phyloP scores from a whole-genome alignment of 2,888 invertebrate species.

The Serripes groenlandicus region DNA sequence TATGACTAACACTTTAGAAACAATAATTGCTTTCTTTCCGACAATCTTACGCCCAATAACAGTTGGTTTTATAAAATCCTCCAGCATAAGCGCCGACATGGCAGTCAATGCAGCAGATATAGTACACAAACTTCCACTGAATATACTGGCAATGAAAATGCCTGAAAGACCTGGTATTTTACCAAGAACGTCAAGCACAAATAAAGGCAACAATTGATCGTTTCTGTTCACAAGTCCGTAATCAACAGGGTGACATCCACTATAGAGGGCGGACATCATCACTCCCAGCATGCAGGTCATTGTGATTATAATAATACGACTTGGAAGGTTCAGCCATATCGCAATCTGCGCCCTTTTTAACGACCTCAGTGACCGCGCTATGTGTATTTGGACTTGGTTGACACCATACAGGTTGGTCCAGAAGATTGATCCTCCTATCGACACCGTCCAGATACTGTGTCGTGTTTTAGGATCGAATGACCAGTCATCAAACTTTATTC shows the following conservation, averaged over 20 bases:
- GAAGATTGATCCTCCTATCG: constrained; percentile 96
- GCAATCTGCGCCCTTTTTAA: constrained; percentile 90
- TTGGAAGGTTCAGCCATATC: constrained; percentile 56
- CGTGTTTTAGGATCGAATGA: constrained; percentile 92
- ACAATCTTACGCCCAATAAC: constrained; percentile 26
- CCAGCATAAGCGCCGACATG: constrained; percentile 59
- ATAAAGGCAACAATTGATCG: constrained; percentile 93
- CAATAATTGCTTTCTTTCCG: constrained; percentile 34
- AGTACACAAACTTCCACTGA: constrained; percentile 95
- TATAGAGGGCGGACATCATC: constrained; percentile 60
- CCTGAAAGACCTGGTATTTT: constrained; percentile 93
- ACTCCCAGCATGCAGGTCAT: constrained; percentile 52
- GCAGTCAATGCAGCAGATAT: constrained; percentile 61
- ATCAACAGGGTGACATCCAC: constrained; percentile 52
- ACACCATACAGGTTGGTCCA: constrained; percentile 97
- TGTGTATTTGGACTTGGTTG: constrained; percentile 97
- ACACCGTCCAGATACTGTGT: constrained; percentile 95
- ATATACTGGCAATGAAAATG: constrained; percentile 97
- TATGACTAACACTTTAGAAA: constrained; percentile 52
- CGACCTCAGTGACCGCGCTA: constrained; percentile 94
- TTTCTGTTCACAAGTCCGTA: constrained; percentile 46
- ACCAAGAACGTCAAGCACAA: constrained; percentile 94
- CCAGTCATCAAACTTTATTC: constrained; percentile 68
- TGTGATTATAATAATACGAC: constrained; percentile 40
- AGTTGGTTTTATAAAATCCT: constrained; percentile 66